Base-by-base conservation (phyloP, 2,113 vertebrate species). In the Heterochromis multidens region DNA sequence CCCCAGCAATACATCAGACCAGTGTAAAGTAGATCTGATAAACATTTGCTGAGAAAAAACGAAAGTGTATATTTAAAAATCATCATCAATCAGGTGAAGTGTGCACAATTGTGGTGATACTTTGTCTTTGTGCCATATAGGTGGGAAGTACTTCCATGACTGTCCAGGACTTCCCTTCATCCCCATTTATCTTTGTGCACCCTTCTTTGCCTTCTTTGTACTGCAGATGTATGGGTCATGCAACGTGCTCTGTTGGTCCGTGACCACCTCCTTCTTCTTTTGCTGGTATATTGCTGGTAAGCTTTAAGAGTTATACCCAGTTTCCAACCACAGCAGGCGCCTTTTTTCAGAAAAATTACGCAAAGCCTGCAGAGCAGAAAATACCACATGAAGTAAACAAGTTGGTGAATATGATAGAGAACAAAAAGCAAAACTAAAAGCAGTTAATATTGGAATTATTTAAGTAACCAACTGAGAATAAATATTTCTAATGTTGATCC, bases 111-210 rank as follows among this genome's bases (percentile, higher is more conserved):
- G 40, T 49, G 25, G 25, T 72, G 25, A 72, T 29, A 1, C 7
- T 46, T 67, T 43, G 23, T 52, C 4, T 9, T 25, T 10, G 35
- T 61, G 7, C 37, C 70, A 46, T 4, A 25, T 79, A 96, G 95
- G 94, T 54, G 62, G 84, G 0, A 1, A 74, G 0, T 59, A 93
- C 43, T 82, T 91, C 33, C 0, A 91, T 1, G 88, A 95, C 57
- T 96, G 95, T 77, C 92, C 95, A 6, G 60, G 57, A 29, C 80
- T 95, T 84, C 79, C 1, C 72, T 88, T 82, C 78, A 95, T 96
- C 84, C 94, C 95, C 67, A 79, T 95, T 63, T 96, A 94, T 61
- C 29, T 96, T 49, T 72, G 10, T 72, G 67, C 40, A 49, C 43
- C 67, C 8, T 0, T 72, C 67, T 0, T 49, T 72, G 43, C 67